Percentiles rank a stretch among this genome's conserved stretches.
Conservation (phyloP, 2,113 vertebrate genomes). For the Proteles cristata region DNA sequence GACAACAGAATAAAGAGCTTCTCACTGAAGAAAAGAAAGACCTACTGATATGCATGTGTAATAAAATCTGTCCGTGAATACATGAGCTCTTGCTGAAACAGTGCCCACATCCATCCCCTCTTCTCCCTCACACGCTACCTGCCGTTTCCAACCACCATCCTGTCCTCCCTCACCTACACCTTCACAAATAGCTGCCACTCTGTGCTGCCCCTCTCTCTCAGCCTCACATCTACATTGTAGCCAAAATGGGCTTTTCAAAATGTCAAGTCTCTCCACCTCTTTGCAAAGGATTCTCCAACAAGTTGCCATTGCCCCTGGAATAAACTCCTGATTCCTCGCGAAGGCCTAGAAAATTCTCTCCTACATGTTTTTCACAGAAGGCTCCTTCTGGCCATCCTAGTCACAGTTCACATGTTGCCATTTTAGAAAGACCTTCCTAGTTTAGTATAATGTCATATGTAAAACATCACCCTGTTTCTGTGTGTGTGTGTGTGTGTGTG, state of each 20-base stretch:
- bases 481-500: too few species aligned
- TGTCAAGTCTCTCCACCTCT: background rate
- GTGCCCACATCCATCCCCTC: accelerated
- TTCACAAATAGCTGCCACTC: accelerated
- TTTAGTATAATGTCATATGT: background rate
- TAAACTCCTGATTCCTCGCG: background rate
- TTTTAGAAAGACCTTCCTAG: background rate
- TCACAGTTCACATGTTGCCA: background rate
- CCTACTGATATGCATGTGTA: background rate
- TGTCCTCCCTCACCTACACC: accelerated
- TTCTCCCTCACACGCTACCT: accelerated
- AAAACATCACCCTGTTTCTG: background rate
- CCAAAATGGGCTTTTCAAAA: background rate
- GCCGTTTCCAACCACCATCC: too few species aligned
- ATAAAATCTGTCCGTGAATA: background rate
- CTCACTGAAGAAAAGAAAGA: background rate
- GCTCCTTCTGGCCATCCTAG: background rate
- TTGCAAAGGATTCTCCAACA: background rate
- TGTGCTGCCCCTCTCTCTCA: background rate
- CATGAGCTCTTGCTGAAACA: background rate
- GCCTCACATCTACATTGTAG: background rate
- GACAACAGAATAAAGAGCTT: background rate
- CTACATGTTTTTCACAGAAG: background rate
- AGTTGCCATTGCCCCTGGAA: background rate
- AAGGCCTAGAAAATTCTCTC: background rate